Percentiles rank a stretch among this genome's conserved stretches.
phyloP scores from a whole-genome alignment of 2,113 vertebrate species.

The Perognathus longimembris region DNA sequence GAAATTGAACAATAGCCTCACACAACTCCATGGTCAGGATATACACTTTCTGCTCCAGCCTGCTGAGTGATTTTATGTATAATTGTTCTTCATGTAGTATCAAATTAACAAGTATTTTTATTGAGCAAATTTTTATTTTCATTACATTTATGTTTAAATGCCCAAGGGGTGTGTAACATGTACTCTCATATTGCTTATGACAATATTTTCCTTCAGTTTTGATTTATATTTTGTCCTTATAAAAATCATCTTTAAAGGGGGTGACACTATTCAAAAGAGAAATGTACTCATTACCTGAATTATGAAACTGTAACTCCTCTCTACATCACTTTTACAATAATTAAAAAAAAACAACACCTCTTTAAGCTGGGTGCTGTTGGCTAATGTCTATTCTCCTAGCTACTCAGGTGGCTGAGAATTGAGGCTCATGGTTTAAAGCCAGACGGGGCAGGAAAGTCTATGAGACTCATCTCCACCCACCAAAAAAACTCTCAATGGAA shows the following conservation, averaged over 20 bases:
- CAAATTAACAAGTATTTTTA: conserved; percentile 2
- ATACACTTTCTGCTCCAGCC: background rate
- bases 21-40: background rate
- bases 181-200: background rate
- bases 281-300: no score
- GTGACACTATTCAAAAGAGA: no score
- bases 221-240: background rate
- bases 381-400: no score
- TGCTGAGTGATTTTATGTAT: background rate
- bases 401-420: no score
- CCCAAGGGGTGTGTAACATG: background rate
- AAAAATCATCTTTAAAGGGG: background rate
- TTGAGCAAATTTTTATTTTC: background rate
- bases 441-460: no score
- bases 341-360: no score
- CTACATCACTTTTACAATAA: no score
- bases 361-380: no score
- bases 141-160: background rate
- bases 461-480: no score
- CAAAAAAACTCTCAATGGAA: no score
- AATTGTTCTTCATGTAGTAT: conserved; percentile 3
- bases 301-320: no score
- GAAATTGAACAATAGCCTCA: background rate
- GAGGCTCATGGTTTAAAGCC: no score
- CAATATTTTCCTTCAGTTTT: background rate